These are phyloP conservation scores for Agrypnus murinus DNA, from an alignment of 2,888 invertebrate genomes.

Conservation along the genomic window DNA sequence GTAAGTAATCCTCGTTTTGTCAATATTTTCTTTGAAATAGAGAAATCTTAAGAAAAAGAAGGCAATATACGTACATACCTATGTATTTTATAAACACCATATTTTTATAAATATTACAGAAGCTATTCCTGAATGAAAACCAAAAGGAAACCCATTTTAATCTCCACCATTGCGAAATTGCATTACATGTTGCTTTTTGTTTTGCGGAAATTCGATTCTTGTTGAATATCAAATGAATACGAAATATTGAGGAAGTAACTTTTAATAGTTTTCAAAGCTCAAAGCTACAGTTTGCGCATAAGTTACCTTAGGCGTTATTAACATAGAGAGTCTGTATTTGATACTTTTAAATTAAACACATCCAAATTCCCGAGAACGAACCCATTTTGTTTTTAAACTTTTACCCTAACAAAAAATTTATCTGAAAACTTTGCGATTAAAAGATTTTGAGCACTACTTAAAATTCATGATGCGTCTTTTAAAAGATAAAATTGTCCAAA, in stretches of 20 bases:
- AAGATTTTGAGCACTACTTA: conserved; percentile 29
- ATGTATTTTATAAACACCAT: neutral
- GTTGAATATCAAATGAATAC: too few species aligned
- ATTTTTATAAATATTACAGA: neutral
- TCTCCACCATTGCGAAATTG: neutral
- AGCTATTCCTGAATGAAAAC: neutral
- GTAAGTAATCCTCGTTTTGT: conserved; percentile 1
- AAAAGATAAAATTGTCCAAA: conserved; percentile 39
- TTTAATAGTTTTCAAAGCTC: too few species aligned
- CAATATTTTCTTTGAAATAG: neutral
- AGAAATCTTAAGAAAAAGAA: conserved; percentile 1
- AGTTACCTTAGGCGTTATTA: conserved; percentile 10
- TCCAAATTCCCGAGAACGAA: conserved; percentile 13
- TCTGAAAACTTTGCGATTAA: conserved; percentile 24
- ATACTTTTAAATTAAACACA: conserved; percentile 21
- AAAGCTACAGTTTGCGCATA: neutral
- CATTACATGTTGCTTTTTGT: too few species aligned
- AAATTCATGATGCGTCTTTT: conserved; percentile 27
- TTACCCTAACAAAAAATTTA: conserved; percentile 22
- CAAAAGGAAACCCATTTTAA: neutral
- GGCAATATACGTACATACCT: neutral
- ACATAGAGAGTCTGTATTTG: neutral
- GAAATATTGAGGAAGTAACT: too few species aligned
- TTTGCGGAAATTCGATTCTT: too few species aligned
- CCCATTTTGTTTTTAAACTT: conserved; percentile 12